Conservation (phyloP, 2,888 invertebrate genomes). For the Aquatica leii region DNA sequence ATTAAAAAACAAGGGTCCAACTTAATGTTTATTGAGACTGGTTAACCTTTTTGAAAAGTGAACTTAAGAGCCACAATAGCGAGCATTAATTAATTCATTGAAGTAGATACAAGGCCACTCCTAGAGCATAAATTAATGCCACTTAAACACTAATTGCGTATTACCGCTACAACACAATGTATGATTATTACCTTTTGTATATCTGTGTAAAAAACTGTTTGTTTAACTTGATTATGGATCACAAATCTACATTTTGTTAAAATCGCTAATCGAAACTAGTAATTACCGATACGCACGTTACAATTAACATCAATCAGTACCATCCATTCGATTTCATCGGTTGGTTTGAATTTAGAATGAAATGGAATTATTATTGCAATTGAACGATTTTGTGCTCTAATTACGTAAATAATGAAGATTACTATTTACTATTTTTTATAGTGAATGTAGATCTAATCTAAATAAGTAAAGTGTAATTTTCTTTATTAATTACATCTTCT, state of each 20-base stretch:
- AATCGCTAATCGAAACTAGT: not conserved
- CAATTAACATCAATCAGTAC: no score
- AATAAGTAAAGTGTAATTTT: no score
- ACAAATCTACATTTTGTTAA: not conserved
- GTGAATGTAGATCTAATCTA: no score
- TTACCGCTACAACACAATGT: slow-evolving; percentile 28
- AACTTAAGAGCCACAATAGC: slow-evolving; percentile 23
- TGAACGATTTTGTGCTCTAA: slow-evolving; percentile 1
- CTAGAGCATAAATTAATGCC: slow-evolving; percentile 36
- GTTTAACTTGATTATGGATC: not conserved
- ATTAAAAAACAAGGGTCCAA: slow-evolving; percentile 23
- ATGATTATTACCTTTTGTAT: slow-evolving; percentile 26
- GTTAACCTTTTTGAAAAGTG: slow-evolving; percentile 4
- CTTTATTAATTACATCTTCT: no score
- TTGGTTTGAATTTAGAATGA: not conserved
- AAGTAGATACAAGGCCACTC: slow-evolving; percentile 35
- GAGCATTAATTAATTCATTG: slow-evolving; percentile 29
- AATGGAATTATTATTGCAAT: not conserved
- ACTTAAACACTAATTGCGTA: slow-evolving; percentile 37
- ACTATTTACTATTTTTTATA: not conserved
- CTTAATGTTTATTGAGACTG: slow-evolving; percentile 18
- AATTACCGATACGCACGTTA: no score
- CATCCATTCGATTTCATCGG: not conserved
- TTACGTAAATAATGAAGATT: slow-evolving; percentile 2
- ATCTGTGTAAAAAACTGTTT: slow-evolving; percentile 1